A percentile compares a stretch with the other conserved stretches of the same genome.
Evolutionary conservation across 2,797 vertebrate genomes (phyloP).

Genomic region (Parotocinclus haroldoi): DNA sequence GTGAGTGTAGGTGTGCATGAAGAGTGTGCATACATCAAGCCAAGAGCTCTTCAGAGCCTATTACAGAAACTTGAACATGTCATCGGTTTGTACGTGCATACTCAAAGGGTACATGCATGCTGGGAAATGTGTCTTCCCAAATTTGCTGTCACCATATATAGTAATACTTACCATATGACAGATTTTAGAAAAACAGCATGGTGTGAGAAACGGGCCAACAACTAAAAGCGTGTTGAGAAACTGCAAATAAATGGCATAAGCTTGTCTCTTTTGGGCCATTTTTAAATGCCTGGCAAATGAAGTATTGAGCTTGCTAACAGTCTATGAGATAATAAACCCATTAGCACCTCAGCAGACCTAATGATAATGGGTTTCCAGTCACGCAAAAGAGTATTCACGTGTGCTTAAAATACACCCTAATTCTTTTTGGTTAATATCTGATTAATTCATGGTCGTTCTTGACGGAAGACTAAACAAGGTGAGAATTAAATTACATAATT

Average conservation of each 20-base stretch:
- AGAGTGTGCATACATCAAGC: too few species aligned
- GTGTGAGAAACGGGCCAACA: slow-evolving; percentile 19
- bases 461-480: slow-evolving; percentile 16
- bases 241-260: slow-evolving; percentile 28
- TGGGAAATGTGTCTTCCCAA: too few species aligned
- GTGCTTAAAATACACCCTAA: too few species aligned
- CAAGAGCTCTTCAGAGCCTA: too few species aligned
- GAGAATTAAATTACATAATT: not conserved
- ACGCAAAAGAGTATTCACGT: not conserved
- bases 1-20: too few species aligned
- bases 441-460: not conserved
- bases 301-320: slow-evolving; percentile 16
- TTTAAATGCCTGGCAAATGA: slow-evolving; percentile 31
- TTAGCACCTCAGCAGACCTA: slow-evolving; percentile 11
- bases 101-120: too few species aligned
- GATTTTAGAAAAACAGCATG: not conserved
- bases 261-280: slow-evolving; percentile 17
- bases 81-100: too few species aligned
- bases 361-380: slow-evolving; percentile 25
- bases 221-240: slow-evolving; percentile 5
- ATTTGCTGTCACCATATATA: not conserved
- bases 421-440: too few species aligned
- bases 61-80: too few species aligned
- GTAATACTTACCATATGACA: not conserved
- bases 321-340: slow-evolving; percentile 18